Conservation (phyloP, 2,888 invertebrate species). For the Fragum whitleyi region DNA sequence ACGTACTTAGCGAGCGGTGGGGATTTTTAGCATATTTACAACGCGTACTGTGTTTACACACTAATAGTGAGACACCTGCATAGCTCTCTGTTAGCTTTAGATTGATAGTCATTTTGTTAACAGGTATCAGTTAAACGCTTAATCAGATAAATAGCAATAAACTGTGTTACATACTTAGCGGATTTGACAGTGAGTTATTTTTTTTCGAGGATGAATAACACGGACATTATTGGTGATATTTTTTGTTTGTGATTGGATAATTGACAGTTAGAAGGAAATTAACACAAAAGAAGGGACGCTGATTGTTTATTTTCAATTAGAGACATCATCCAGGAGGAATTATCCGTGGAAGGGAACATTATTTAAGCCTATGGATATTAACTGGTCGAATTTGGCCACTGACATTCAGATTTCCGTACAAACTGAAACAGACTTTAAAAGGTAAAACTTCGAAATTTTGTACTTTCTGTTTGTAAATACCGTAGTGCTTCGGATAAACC, state of each 20-base stretch:
- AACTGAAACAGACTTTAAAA: conserved; percentile 68
- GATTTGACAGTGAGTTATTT: conserved; percentile 15
- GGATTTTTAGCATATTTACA: conserved; percentile 64
- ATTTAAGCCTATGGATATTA: conserved; percentile 62
- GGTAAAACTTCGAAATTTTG: conserved; percentile 47
- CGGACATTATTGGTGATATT: conserved; percentile 6
- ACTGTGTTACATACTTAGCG: conserved; percentile 26
- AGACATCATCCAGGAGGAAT: conserved; percentile 19
- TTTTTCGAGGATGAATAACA: background rate
- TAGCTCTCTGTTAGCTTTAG: conserved; percentile 58
- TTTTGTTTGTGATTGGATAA: conserved; percentile 17
- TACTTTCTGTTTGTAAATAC: conserved; percentile 29
- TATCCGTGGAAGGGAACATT: conserved; percentile 4
- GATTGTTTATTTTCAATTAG: conserved; percentile 28
- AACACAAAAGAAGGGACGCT: conserved; percentile 54
- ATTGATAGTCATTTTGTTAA: conserved; percentile 63
- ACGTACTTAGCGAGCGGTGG: conserved; percentile 24
- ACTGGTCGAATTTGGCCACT: conserved; percentile 69
- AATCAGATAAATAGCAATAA: conserved; percentile 37
- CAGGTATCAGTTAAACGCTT: conserved; percentile 59
- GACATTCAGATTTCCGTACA: conserved; percentile 74
- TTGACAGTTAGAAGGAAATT: conserved; percentile 40
- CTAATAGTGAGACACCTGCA: conserved; percentile 63
- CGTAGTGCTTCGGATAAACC: conserved; percentile 20
- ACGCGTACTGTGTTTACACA: conserved; percentile 64